A percentile compares a stretch with the other conserved stretches of the same genome.
Evolutionary conservation across 2,888 invertebrate genomes (phyloP).

Genomic region (Eucera pruinosa): DNA sequence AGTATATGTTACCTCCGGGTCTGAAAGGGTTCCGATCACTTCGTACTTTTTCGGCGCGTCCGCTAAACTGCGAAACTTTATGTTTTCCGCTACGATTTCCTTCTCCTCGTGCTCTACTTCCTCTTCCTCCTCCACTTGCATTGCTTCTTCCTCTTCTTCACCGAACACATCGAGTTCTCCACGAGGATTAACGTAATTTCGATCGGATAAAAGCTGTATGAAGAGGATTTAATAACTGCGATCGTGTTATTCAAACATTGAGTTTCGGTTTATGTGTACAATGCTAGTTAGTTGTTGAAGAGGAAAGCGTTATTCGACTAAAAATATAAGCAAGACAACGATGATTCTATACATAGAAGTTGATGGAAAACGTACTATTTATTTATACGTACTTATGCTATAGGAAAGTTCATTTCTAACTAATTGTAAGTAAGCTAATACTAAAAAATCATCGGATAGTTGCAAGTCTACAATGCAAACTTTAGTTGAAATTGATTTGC

Average conservation of each 20-base stretch:
- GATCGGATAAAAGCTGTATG: constrained; percentile 54
- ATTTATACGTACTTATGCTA: too few relatives aligned
- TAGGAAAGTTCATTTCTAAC: too few relatives aligned
- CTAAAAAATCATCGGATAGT: too few relatives aligned
- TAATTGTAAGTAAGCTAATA: too few relatives aligned
- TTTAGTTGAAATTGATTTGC: too few relatives aligned
- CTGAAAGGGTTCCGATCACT: constrained; percentile 73
- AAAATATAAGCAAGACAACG: too few relatives aligned
- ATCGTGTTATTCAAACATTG: background rate
- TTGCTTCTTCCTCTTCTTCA: constrained; percentile 17
- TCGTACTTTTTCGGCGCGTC: constrained; percentile 67
- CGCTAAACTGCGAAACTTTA: constrained; percentile 54
- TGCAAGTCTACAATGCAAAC: too few relatives aligned
- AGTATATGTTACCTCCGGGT: constrained; percentile 65
- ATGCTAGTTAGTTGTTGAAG: too few relatives aligned
- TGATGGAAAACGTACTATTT: too few relatives aligned
- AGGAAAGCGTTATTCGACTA: too few relatives aligned
- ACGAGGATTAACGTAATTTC: constrained; percentile 53
- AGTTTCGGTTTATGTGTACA: too few relatives aligned
- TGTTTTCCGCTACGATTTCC: constrained; percentile 48
- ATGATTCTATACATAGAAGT: too few relatives aligned
- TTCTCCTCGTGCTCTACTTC: constrained; percentile 37
- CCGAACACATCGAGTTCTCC: background rate
- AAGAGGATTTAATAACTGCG: background rate
- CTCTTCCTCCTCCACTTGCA: constrained; percentile 33